Evolutionary conservation across 1,140 invertebrate genomes (phyloP).

Genomic region (Leptinotarsa undecemlineata): DNA sequence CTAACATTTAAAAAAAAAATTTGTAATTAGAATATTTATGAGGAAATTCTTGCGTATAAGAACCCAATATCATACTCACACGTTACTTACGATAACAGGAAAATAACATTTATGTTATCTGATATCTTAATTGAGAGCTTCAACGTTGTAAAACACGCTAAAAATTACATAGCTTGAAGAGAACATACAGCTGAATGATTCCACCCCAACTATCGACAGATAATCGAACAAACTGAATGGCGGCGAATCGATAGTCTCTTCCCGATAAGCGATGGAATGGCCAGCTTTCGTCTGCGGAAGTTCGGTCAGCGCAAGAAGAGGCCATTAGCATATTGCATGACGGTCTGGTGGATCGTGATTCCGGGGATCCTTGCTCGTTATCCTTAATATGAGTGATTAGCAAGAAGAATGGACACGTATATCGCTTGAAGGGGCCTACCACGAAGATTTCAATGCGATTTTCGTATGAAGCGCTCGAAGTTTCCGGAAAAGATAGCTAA

Average conservation of each 20-base stretch:
- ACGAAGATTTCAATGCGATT: not conserved
- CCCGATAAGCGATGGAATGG: not conserved
- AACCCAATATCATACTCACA: too few species aligned
- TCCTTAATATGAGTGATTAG: constrained; percentile 6
- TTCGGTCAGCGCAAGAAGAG: not conserved
- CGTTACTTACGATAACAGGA: too few species aligned
- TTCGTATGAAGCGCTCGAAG: not conserved
- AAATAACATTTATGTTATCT: too few species aligned
- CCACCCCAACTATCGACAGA: too few species aligned
- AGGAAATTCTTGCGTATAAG: too few species aligned
- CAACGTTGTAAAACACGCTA: too few species aligned
- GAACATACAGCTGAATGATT: too few species aligned
- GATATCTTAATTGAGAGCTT: too few species aligned
- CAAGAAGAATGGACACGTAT: constrained; percentile 3
- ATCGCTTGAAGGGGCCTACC: constrained; percentile 1
- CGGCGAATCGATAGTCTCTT: not conserved
- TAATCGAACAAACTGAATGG: too few species aligned
- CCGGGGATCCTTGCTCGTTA: not conserved
- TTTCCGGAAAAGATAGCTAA: constrained; percentile 2
- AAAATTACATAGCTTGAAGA: too few species aligned
- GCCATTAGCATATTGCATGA: constrained; percentile 2
- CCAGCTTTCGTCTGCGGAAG: constrained; percentile 2
- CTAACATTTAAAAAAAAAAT: too few species aligned
- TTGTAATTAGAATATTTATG: too few species aligned
- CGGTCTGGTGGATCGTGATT: not conserved